Evolutionary conservation across 2,888 invertebrate genomes (phyloP).

Genomic region (Agonopterix heracliana): DNA sequence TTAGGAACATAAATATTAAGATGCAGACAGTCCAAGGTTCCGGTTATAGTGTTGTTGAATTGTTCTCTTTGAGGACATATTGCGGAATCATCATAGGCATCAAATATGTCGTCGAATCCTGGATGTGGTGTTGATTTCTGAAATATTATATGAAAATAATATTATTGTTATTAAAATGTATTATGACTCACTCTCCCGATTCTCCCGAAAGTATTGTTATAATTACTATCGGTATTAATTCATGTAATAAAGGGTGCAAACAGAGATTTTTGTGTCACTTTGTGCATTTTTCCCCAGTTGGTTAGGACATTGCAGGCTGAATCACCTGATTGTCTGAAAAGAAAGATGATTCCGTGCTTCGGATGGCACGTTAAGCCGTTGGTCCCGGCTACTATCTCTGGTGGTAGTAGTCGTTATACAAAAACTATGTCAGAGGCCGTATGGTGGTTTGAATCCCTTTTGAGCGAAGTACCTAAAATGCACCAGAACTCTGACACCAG

Average conservation of each 20-base stretch:
- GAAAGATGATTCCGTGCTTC: no score
- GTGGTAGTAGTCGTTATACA: no score
- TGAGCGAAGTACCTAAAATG: no score
- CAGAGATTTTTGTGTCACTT: not conserved
- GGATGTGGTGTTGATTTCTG: conserved; percentile 22
- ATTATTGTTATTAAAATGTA: not conserved
- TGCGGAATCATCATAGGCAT: conserved; percentile 21
- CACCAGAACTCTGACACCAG: no score
- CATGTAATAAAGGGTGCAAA: not conserved
- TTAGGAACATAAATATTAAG: conserved; percentile 77
- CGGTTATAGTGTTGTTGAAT: conserved; percentile 22
- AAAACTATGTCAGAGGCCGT: no score
- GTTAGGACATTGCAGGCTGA: no score
- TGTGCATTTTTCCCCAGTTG: not conserved
- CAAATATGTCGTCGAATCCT: conserved; percentile 18
- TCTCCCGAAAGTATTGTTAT: not conserved
- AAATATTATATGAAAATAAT: conserved; percentile 6
- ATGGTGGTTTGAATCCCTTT: no score
- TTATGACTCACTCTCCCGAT: not conserved
- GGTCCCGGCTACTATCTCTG: no score
- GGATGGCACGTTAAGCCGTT: no score
- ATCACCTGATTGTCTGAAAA: no score
- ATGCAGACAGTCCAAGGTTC: conserved; percentile 74
- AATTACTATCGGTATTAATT: no score
- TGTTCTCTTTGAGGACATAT: not conserved